Conservation (phyloP, 2,797 vertebrate species). For the Lycodopsis pacificus region DNA sequence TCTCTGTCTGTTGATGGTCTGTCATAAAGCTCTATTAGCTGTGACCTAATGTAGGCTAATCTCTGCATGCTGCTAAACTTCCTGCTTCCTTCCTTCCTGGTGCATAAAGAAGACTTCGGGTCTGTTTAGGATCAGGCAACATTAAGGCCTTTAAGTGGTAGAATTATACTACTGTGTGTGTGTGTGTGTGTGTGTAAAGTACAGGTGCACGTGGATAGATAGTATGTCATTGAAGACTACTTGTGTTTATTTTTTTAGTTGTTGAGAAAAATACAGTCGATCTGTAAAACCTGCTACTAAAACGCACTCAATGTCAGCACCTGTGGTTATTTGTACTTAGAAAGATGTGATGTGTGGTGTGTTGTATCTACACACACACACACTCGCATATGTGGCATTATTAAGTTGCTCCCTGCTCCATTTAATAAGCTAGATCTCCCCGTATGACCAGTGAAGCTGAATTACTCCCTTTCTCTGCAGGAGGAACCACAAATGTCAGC, state of each 20-base stretch:
- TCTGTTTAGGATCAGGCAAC: constrained; percentile 43
- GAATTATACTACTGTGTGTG: neutral
- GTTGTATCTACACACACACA: constrained; percentile 20
- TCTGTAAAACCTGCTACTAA: neutral
- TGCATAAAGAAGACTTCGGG: constrained; percentile 36
- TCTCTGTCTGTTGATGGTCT: constrained; percentile 40
- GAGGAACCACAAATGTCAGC: constrained; percentile 77
- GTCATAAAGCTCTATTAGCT: constrained; percentile 67
- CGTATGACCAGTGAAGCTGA: constrained; percentile 70
- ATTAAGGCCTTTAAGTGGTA: constrained; percentile 20
- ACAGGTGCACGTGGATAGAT: constrained; percentile 9
- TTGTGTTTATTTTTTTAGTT: neutral
- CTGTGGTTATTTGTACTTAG: constrained; percentile 2
- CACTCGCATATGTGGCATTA: constrained; percentile 63
- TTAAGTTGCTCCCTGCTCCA: constrained; percentile 60
- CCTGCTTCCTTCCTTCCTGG: constrained; percentile 43
- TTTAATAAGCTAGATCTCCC: constrained; percentile 63
- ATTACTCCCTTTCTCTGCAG: constrained; percentile 71
- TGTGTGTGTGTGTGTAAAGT: constrained; percentile 15
- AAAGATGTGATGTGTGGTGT: constrained; percentile 13
- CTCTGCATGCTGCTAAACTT: constrained; percentile 46
- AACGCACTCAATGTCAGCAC: constrained; percentile 1
- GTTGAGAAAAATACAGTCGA: neutral
- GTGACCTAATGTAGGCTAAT: constrained; percentile 62
- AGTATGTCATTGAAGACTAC: neutral